These are phyloP conservation scores for Brachionus manjavacas DNA, from an alignment of 1,140 invertebrate genomes.

Conservation along the genomic window DNA sequence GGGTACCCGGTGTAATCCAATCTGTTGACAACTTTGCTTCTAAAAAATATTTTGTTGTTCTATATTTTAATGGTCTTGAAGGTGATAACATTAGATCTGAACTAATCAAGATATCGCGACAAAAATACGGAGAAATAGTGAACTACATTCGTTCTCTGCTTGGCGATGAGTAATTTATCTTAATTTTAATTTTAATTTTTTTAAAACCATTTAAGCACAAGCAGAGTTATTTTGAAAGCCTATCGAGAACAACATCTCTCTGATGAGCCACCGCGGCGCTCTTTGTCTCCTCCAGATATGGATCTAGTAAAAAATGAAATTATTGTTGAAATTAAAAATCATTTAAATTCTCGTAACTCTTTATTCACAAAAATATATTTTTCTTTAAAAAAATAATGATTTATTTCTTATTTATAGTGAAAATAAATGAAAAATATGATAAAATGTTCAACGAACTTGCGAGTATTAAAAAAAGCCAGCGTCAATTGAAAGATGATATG, in stretches of 20 bases:
- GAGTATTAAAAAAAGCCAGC: neutral
- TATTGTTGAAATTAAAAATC: slow-evolving; percentile 11
- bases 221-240: neutral
- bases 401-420: neutral
- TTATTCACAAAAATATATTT: too few relatives aligned
- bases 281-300: slow-evolving; percentile 6
- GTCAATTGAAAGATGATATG: slow-evolving; percentile 6
- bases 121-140: neutral
- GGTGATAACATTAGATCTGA: slow-evolving; percentile 22
- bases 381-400: neutral
- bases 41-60: neutral
- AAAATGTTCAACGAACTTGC: slow-evolving; percentile 25
- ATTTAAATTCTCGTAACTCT: slow-evolving; percentile 28
- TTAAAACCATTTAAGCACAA: neutral
- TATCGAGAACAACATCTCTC: neutral
- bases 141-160: slow-evolving; percentile 22
- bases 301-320: neutral
- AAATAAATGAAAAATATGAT: slow-evolving; percentile 28
- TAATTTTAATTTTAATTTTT: neutral
- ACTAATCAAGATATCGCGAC: neutral
- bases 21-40: neutral
- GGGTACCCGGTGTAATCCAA: slow-evolving; percentile 37
- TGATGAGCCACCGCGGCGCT: neutral
- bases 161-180: neutral
- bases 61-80: slow-evolving; percentile 25